Percentiles rank a stretch among this genome's conserved stretches.
These are phyloP conservation scores for Ryuthela nishihirai DNA, from an alignment of 2,888 invertebrate genomes.

Conservation along the genomic window DNA sequence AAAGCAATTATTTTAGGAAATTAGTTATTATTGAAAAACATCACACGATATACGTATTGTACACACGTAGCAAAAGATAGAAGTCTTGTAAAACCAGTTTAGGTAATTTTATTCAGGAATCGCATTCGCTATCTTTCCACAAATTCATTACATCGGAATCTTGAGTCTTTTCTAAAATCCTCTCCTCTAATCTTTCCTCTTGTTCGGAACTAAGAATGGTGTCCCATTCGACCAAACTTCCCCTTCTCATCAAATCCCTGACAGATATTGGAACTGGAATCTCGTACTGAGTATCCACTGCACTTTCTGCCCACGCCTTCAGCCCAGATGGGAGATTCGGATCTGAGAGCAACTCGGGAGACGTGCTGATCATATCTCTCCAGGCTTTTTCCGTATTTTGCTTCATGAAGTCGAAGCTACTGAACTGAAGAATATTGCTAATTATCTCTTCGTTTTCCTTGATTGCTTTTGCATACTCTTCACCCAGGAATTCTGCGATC, in stretches of 20 bases:
- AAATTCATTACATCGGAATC: conserved; percentile 20
- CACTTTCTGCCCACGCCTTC: conserved; percentile 29
- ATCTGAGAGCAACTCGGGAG: conserved; percentile 11
- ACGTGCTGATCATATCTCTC: conserved; percentile 20
- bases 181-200: conserved; percentile 15
- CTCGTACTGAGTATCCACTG: conserved; percentile 22
- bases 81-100: too few relatives aligned
- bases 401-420: conserved; percentile 31
- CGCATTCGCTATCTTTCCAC: too few relatives aligned
- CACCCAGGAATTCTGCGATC: conserved; percentile 42
- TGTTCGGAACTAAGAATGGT: conserved; percentile 24
- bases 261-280: conserved; percentile 7
- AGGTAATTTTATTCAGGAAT: too few relatives aligned
- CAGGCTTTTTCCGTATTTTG: conserved; percentile 18
- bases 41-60: too few relatives aligned
- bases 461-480: conserved; percentile 10
- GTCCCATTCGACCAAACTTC: conserved; percentile 30
- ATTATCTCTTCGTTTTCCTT: conserved; percentile 10
- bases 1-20: too few relatives aligned
- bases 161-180: conserved; percentile 16
- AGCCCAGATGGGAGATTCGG: conserved; percentile 18
- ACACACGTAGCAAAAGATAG: too few relatives aligned
- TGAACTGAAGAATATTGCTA: conserved; percentile 23
- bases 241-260: conserved; percentile 25
- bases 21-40: too few relatives aligned